Conservation (phyloP, 2,797 vertebrate species). For the Merluccius polli region DNA sequence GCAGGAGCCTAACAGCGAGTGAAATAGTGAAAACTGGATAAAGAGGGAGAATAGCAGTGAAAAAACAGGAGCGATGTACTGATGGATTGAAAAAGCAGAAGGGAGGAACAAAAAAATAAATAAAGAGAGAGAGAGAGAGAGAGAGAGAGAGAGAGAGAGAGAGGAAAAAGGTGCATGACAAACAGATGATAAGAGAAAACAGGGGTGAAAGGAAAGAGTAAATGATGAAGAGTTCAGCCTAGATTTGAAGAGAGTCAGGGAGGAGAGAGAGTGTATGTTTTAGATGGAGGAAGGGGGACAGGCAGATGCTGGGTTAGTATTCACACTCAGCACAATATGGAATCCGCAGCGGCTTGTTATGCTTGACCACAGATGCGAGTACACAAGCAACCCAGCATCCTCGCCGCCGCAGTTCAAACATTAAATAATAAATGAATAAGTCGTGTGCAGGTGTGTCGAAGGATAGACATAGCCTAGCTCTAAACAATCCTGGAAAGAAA, state of each 20-base stretch:
- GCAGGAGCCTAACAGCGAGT: not conserved
- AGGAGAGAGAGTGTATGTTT: not conserved
- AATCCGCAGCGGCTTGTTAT: not conserved
- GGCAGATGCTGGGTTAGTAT: not conserved
- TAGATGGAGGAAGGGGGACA: not conserved
- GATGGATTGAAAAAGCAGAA: not conserved
- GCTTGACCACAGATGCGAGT: not conserved
- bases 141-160: slow-evolving; percentile 1
- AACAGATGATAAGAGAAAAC: not conserved
- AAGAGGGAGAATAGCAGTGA: not conserved
- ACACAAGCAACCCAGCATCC: not conserved
- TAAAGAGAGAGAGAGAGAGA: not conserved
- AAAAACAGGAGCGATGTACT: not conserved
- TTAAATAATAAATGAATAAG: not conserved
- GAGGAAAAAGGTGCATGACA: not conserved
- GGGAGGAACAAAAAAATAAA: no score
- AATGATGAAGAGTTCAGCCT: not conserved
- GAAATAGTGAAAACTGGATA: not conserved
- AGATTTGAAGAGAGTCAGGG: not conserved
- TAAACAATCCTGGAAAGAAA: not conserved
- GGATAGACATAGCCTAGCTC: slow-evolving; percentile 10
- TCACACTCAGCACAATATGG: not conserved
- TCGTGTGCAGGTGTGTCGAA: slow-evolving; percentile 32
- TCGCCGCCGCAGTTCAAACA: slow-evolving; percentile 3
- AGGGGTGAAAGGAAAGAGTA: not conserved